A percentile compares a stretch with the other conserved stretches of the same genome.
These are phyloP conservation scores for Piprites chloris DNA, from an alignment of 2,113 vertebrate genomes.

Conservation along the genomic window DNA sequence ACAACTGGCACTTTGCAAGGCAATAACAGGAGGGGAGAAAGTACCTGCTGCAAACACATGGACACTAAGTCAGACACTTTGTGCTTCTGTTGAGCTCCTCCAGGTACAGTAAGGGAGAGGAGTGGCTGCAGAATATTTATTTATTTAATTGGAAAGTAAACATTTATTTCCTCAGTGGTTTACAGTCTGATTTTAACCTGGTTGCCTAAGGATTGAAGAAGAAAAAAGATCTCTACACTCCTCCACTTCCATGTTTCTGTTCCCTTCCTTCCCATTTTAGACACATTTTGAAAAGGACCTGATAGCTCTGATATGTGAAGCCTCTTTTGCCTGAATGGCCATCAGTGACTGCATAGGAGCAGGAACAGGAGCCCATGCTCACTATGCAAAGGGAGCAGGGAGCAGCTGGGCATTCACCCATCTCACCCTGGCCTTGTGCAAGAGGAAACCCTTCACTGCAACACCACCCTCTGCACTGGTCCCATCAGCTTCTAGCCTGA, in stretches of 20 bases:
- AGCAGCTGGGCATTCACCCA: neutral
- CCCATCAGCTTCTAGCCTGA: neutral
- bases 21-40: neutral
- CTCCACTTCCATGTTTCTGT: neutral
- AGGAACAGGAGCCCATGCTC: neutral
- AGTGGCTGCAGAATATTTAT: neutral
- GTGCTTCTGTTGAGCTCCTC: neutral
- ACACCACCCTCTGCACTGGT: neutral
- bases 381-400: neutral
- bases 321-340: neutral
- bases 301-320: neutral
- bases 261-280: neutral
- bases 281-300: neutral
- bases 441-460: neutral
- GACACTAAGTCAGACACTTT: neutral
- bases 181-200: neutral
- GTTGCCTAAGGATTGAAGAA: neutral
- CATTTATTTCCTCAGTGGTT: neutral
- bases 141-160: neutral
- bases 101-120: neutral
- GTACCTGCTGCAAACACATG: neutral
- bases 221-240: neutral
- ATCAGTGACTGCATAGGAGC: neutral
- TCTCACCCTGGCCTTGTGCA: neutral
- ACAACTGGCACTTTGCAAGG: neutral